Evolutionary conservation across 2,113 vertebrate species (phyloP), one percentile per base, ranked within the genome.

Genomic region (Sakesphorus luctuosus): DNA sequence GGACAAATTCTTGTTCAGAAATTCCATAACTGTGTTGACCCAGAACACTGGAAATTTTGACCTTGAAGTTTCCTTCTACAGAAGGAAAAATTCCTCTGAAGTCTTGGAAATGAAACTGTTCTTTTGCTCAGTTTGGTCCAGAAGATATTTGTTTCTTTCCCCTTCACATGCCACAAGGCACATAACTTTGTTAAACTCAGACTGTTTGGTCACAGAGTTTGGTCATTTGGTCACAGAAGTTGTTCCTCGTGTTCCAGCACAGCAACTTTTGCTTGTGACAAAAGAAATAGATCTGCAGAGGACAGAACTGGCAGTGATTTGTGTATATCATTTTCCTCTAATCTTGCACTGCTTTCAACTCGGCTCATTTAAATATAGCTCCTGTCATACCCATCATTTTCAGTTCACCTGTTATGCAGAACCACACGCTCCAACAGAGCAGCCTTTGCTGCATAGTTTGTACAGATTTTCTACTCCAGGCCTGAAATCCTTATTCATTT

Each of bases 371-470:
- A 96, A 94, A 96, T 94, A 94, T 63, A 94, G 83, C 83, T 94
- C 76, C 83, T 92, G 93, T 93, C 94, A 95, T 46, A 84, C 8
- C 49, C 65, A 81, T 92, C 92, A 92, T 92, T 93, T 96, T 78
- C 94, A 89, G 92, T 92, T 96, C 83, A 95, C 96, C 88, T 92
- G 85, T 68, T 92, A 90, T 24, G 88, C 76, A 93, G 89, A 94
- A 96, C 76, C 79, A 77, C 85, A 78, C 56, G 69, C 44, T 68
- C 76, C 76, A 84, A 65, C 65, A 84, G 61, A 89, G 87, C 68
- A 78, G 66, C 74, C 61, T 72, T 72, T 4, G 5, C 76, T 75
- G 66, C 49, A 55, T 10, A 63, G 58, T 81, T 80, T 38, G 69
- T 31, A 76, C 26, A 50, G 61, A 62, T 67, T 74, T 56, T 87